Evolutionary conservation across 2,113 vertebrate species (phyloP).

Genomic region (Boleophthalmus pectinirostris): DNA sequence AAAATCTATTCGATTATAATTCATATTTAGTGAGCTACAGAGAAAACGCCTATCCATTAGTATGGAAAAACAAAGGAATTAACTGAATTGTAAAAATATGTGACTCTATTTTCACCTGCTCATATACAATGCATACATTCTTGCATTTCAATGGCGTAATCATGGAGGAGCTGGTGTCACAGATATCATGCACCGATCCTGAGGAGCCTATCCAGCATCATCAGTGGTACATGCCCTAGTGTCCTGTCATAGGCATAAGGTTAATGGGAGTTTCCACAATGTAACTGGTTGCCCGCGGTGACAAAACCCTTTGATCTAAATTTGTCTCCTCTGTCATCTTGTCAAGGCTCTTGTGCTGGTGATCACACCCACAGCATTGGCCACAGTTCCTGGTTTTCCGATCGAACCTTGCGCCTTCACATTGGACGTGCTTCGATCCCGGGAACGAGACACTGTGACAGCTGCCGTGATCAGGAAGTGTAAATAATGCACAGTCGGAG

Average conservation of each 20-base stretch:
- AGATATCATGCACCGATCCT: neutral
- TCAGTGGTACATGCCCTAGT: neutral
- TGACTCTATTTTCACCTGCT: neutral
- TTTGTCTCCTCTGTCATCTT: constrained; percentile 18
- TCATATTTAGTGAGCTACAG: neutral
- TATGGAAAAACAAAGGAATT: neutral
- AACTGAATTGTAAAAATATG: neutral
- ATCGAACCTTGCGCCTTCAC: constrained; percentile 38
- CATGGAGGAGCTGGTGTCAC: neutral
- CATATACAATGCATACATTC: neutral
- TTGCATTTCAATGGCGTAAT: neutral
- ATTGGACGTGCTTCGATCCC: constrained; percentile 57
- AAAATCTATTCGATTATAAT: neutral
- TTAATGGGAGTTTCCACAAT: neutral
- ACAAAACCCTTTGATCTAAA: constrained; percentile 19
- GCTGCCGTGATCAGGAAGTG: constrained; percentile 61
- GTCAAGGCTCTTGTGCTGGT: constrained; percentile 14
- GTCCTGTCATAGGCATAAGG: constrained; percentile 14
- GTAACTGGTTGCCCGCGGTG: constrained; percentile 3
- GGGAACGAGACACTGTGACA: constrained; percentile 60
- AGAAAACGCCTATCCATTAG: neutral
- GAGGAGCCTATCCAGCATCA: neutral
- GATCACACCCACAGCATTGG: constrained; percentile 18
- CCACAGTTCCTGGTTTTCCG: constrained; percentile 27
- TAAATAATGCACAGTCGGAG: constrained; percentile 68